Base-by-base conservation (phyloP, 2,113 vertebrate species). In the Chloroceryle aenea region DNA sequence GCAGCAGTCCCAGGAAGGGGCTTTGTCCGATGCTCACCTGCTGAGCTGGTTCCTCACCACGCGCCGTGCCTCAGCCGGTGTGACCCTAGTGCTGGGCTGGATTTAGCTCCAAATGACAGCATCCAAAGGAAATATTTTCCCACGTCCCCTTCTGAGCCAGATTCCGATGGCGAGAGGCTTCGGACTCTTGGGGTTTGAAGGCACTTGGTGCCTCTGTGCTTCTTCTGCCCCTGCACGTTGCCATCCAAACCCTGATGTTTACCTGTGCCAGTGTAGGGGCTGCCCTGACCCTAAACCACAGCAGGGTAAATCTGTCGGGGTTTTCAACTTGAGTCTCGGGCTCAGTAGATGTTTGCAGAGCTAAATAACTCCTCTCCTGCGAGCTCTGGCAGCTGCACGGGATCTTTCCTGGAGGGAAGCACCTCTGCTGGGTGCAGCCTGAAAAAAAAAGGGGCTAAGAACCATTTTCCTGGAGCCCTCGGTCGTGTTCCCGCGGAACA, bases 61-160 rank as follows among this genome's bases (percentile, higher is more conserved):
- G 1, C 14, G 4, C 27, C 5, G 2, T 11, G 4, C 63, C 72
- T 52, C 63, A 20, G 38, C 22, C 42, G 59, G 11, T 0, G 0
- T 43, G 29, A 19, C 47, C 73, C 53, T 17, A 16, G 32, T 14
- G 4, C 45, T 43, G 36, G 10, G 38, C 52, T 64, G 27, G 30
- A 36, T 38, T 43, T n/a, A 18, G 12, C 48, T 84, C 53, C 10
- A 68, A 69, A 20, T 61, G 17, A 10, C 50, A 11, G 12, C 23
- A 40, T 50, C 38, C 73, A 22, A 19, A 45, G 62, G 18, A 30
- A 69, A 27, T 36, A 8, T 87, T 64, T 43, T 25, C 17, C 71
- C 19, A 9, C 68, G 50, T 38, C 53, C 87, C 85, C 21, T 67
- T 56, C 83, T 34, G 40, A 91, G 68, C 34, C 68, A 42, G n/a